phyloP scores from a whole-genome alignment of 1,140 invertebrate genomes.

The Macrotrachela quadricornifera region DNA sequence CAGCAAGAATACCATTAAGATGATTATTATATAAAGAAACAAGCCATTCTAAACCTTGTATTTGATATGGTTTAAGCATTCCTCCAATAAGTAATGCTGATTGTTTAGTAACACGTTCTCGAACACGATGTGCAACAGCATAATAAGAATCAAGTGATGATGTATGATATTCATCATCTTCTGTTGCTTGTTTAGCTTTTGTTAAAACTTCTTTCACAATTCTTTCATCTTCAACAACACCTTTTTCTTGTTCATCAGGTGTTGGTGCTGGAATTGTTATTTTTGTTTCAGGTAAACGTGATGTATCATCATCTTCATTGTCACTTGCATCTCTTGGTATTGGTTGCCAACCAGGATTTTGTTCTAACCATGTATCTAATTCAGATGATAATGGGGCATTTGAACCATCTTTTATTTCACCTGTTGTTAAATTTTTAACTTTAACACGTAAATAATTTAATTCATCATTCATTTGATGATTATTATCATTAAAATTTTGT shows the following conservation, averaged over 20 bases:
- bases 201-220: slow-evolving; percentile 60
- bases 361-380: slow-evolving; percentile 46
- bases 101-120: slow-evolving; percentile 76
- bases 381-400: slow-evolving; percentile 72
- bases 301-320: slow-evolving; percentile 19
- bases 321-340: slow-evolving; percentile 33
- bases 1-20: slow-evolving; percentile 76
- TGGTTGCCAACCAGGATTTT: slow-evolving; percentile 52
- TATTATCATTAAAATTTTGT: slow-evolving; percentile 41
- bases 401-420: slow-evolving; percentile 53
- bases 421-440: slow-evolving; percentile 66
- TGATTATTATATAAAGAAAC: slow-evolving; percentile 97
- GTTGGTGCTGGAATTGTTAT: too few relatives aligned
- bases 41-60: slow-evolving; percentile 91
- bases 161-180: too few relatives aligned
- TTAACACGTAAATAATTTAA: slow-evolving; percentile 40
- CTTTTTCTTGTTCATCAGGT: slow-evolving; percentile 10
- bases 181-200: background rate
- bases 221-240: slow-evolving; percentile 43
- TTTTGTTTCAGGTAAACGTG: too few relatives aligned
- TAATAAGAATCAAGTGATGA: slow-evolving; percentile 32
- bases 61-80: slow-evolving; percentile 61
- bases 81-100: slow-evolving; percentile 76
- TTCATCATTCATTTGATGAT: too few relatives aligned
- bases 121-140: slow-evolving; percentile 69